A percentile compares a stretch with the other conserved stretches of the same genome.
Conservation (phyloP, 2,797 vertebrate genomes). For the Prionace glauca region DNA sequence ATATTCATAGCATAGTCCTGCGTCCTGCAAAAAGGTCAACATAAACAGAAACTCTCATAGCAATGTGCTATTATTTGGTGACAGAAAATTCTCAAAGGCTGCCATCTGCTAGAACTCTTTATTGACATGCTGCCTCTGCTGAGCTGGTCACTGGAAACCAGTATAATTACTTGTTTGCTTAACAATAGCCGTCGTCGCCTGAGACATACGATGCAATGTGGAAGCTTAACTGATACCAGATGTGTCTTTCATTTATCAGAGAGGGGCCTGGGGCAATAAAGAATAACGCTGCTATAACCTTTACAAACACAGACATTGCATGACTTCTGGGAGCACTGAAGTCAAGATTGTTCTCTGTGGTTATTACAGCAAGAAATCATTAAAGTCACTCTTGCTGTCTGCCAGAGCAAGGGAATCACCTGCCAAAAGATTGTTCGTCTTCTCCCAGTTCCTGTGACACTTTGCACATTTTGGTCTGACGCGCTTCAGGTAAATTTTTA, state of each 20-base stretch:
- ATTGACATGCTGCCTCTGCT: background rate
- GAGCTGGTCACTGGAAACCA: background rate
- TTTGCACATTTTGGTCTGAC: background rate
- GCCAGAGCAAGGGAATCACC: background rate
- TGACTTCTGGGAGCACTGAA: background rate
- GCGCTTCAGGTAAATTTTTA: background rate
- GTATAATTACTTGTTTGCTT: slow-evolving; percentile 7
- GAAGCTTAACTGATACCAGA: background rate
- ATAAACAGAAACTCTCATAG: background rate
- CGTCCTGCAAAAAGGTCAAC: background rate
- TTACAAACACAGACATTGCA: background rate
- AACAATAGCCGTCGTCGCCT: background rate
- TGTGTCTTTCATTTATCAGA: slow-evolving; percentile 5
- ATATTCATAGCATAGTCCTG: background rate
- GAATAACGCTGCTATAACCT: background rate
- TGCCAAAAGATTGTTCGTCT: background rate
- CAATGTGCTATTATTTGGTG: background rate
- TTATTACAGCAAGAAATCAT: slow-evolving; percentile 2
- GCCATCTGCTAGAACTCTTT: background rate
- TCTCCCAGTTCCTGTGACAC: background rate
- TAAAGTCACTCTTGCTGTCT: background rate
- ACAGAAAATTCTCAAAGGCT: slow-evolving; percentile 23
- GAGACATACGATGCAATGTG: background rate
- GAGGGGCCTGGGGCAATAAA: background rate
- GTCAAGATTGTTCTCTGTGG: background rate